These are phyloP conservation scores for Ageneiosus marmoratus DNA, from an alignment of 2,113 vertebrate species.

Conservation along the genomic window DNA sequence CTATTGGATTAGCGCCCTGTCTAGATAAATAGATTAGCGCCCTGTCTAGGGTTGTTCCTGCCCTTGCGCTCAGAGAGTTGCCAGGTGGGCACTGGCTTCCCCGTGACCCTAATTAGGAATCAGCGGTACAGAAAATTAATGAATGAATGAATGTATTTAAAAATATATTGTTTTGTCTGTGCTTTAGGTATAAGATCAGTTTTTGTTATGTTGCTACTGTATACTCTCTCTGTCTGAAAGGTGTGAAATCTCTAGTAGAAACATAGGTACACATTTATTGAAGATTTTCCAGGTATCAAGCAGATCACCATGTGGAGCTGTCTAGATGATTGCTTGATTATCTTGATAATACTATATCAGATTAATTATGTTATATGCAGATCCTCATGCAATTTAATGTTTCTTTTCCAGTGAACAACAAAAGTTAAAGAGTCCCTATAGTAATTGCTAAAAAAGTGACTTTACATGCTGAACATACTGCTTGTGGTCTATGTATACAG, in stretches of 20 bases:
- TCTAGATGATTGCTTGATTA: not conserved
- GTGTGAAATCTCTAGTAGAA: not conserved
- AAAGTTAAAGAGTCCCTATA: not conserved
- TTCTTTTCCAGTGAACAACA: not conserved
- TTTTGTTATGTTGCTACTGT: not conserved
- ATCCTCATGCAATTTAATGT: not conserved
- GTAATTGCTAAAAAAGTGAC: not conserved
- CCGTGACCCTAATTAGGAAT: too few species aligned
- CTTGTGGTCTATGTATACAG: too few species aligned
- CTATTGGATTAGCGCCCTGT: too few species aligned
- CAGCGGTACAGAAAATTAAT: too few species aligned
- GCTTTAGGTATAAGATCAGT: not conserved
- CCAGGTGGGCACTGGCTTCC: too few species aligned
- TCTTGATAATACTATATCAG: not conserved
- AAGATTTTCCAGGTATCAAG: not conserved
- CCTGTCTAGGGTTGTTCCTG: too few species aligned
- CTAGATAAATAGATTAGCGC: too few species aligned
- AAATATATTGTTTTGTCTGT: not conserved
- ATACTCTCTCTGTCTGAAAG: not conserved
- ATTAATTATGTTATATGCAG: not conserved
- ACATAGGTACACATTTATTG: not conserved
- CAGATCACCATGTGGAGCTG: not conserved
- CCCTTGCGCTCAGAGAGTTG: too few species aligned
- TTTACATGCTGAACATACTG: not conserved
- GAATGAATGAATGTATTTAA: too few species aligned